Base-by-base conservation (phyloP, 2,113 vertebrate species). In the Callorhinus ursinus region DNA sequence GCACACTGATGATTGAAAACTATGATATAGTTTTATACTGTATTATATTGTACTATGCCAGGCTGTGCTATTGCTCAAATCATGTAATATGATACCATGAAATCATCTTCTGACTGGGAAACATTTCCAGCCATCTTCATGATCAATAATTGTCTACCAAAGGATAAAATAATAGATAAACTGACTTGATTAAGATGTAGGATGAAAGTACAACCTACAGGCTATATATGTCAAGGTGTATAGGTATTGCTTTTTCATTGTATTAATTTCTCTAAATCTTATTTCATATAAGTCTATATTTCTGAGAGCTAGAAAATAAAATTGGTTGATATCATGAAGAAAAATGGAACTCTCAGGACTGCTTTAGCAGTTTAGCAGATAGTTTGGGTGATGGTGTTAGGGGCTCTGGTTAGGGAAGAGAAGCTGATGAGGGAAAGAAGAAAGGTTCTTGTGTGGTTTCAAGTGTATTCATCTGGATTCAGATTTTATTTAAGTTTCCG, bases 401-500 rank as follows among this genome's bases (percentile, higher is more conserved):
- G 42, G 36, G 11, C 26, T 72, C 1, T 55, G 59, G 42, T 89
- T 86, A 92, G 51, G 76, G 87, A 92, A 89, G 65, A 84, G 53
- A 93, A 61, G 21, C 42, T 93, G 16, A 36, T 65, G 24, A 74
- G 59, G 55, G 96, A 97, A 97, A 98, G 61, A 93, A 61, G 71
- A 90, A 89, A 95, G 96, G 22, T 79, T 96, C 71, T 93, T 98
- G 74, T 95, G 33, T 92, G 63, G 24, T 79, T 90, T 98, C 93
- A 91, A 57, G 82, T 88, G 39, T 59, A 92, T 94, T 93, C 85
- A 97, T 97, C 86, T 82, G 77, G 89, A 94, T 95, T 98, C 74
- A 95, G 1, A 97, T 67, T 97, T 97, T 88, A 85, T 81, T 98
- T 89, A 42, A 57, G 24, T 97, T 97, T 98, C 86, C 97, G 91